Evolutionary conservation across 2,113 vertebrate genomes (phyloP).

Genomic region (Willisornis vidua): DNA sequence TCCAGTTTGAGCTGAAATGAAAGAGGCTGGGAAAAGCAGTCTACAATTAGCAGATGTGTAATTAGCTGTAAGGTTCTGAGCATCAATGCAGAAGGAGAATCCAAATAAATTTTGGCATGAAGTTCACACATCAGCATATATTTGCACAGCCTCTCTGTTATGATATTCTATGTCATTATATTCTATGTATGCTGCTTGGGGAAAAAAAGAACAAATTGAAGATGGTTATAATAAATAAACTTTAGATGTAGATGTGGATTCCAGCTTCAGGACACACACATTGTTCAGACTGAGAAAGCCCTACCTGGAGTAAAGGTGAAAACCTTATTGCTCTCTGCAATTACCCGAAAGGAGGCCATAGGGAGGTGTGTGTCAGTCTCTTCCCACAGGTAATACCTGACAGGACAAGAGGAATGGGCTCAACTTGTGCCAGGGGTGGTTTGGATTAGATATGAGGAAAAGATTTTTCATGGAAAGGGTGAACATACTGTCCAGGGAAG

Average conservation of each 20-base stretch:
- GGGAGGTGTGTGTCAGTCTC: no score
- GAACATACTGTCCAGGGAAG: neutral
- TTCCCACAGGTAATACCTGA: neutral
- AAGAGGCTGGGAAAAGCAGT: slow-evolving; percentile 34
- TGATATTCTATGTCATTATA: neutral
- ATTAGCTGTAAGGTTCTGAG: neutral
- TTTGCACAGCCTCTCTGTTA: neutral
- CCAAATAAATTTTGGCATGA: neutral
- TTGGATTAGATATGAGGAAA: neutral
- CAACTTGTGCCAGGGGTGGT: neutral
- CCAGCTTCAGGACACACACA: neutral
- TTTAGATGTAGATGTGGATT: neutral
- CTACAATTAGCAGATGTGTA: slow-evolving; percentile 12
- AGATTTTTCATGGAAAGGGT: neutral
- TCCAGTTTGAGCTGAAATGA: slow-evolving; percentile 22
- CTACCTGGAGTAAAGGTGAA: neutral
- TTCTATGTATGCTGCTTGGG: neutral
- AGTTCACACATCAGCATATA: neutral
- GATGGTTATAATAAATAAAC: neutral
- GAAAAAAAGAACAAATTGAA: neutral
- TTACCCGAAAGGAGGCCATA: neutral
- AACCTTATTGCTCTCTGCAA: neutral
- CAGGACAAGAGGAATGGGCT: neutral
- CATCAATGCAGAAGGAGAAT: neutral
- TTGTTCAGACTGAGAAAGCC: neutral